A percentile compares a stretch with the other conserved stretches of the same genome.
phyloP scores from a whole-genome alignment of 1,140 invertebrate species.

The Pissodes strobi region DNA sequence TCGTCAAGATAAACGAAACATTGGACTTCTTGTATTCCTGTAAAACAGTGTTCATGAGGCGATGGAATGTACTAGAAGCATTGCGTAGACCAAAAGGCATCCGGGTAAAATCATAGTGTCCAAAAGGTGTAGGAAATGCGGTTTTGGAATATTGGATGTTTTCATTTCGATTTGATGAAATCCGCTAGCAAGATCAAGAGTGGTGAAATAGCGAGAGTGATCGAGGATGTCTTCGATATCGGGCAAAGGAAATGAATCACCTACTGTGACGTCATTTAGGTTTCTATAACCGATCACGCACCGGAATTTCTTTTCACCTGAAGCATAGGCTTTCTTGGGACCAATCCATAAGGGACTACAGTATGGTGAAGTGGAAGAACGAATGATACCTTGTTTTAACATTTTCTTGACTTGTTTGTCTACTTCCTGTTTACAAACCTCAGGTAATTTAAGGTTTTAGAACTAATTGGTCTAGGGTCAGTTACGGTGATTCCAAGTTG shows the following conservation, averaged over 20 bases:
- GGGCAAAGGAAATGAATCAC: slow-evolving; percentile 56
- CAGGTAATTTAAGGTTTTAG: no score
- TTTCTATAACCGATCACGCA: slow-evolving; percentile 9
- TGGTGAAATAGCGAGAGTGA: slow-evolving; percentile 52
- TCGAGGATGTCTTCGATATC: slow-evolving; percentile 58
- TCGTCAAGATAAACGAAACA: slow-evolving; percentile 52
- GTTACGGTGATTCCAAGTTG: no score
- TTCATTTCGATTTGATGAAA: slow-evolving; percentile 58
- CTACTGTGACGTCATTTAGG: slow-evolving; percentile 11
- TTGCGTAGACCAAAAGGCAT: slow-evolving; percentile 55
- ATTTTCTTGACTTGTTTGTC: slow-evolving; percentile 52
- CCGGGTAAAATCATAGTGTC: slow-evolving; percentile 48
- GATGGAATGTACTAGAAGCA: slow-evolving; percentile 53
- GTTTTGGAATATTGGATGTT: slow-evolving; percentile 56
- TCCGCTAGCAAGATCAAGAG: slow-evolving; percentile 56
- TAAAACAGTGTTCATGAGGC: slow-evolving; percentile 52
- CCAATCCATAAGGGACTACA: no score
- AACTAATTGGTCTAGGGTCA: no score
- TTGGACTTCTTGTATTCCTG: slow-evolving; percentile 45
- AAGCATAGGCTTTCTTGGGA: slow-evolving; percentile 48
- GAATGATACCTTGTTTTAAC: slow-evolving; percentile 54
- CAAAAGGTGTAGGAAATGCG: slow-evolving; percentile 54
- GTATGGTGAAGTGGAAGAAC: slow-evolving; percentile 44
- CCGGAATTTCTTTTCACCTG: slow-evolving; percentile 32
- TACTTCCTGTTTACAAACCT: no score